These are phyloP conservation scores for Drosophila recens DNA, from an alignment of 2,888 invertebrate genomes.

Conservation along the genomic window DNA sequence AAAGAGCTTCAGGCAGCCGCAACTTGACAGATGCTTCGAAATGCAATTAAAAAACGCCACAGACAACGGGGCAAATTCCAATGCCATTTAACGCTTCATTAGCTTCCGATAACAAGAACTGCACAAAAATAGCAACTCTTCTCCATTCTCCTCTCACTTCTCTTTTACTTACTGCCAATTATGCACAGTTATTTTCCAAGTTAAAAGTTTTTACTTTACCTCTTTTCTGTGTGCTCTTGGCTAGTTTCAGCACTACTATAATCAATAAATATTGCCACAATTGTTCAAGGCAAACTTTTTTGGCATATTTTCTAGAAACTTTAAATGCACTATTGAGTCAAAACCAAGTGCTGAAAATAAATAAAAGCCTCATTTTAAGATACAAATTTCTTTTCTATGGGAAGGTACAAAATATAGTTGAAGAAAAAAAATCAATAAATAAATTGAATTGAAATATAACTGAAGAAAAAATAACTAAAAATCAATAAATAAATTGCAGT, in stretches of 20 bases:
- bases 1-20: constrained; percentile 10
- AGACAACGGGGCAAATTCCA: constrained; percentile 7
- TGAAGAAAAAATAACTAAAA: background rate
- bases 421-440: background rate
- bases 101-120: constrained; percentile 41
- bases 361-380: background rate
- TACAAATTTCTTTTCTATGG: background rate
- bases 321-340: background rate
- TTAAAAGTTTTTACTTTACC: constrained; percentile 49
- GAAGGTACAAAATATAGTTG: background rate
- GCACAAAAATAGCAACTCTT: constrained; percentile 4
- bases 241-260: constrained; percentile 26
- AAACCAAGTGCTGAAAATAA: background rate
- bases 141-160: background rate
- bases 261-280: constrained; percentile 74
- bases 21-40: constrained; percentile 62
- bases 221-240: constrained; percentile 5
- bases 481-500: background rate
- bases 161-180: constrained; percentile 55
- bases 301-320: constrained; percentile 41
- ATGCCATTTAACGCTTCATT: constrained; percentile 73
- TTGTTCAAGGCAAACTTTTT: constrained; percentile 47
- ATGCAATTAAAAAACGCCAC: constrained; percentile 64
- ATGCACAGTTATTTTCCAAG: constrained; percentile 58
- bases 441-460: background rate